phyloP scores from a whole-genome alignment of 23 tunicate species.

The Oikopleura dioica region DNA sequence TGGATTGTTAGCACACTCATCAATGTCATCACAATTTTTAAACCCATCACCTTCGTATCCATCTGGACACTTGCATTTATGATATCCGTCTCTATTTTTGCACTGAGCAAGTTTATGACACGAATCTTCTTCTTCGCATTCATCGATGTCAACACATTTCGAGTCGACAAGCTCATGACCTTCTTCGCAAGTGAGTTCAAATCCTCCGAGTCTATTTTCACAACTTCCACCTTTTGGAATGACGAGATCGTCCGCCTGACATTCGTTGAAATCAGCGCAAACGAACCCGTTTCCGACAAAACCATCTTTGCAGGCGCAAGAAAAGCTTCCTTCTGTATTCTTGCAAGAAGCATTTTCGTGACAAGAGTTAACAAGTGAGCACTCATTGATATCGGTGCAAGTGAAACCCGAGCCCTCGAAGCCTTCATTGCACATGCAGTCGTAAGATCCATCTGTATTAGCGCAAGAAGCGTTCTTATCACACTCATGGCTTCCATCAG shows the following conservation, averaged over 20 bases:
- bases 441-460: background rate
- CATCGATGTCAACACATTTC: slow-evolving; percentile 15
- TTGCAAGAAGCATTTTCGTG: slow-evolving; percentile 26
- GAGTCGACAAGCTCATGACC: background rate
- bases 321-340: slow-evolving; percentile 29
- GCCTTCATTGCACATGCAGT: background rate
- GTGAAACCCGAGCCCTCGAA: background rate
- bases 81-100: slow-evolving; percentile 4
- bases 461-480: background rate
- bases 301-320: slow-evolving; percentile 31
- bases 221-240: background rate
- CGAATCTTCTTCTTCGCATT: background rate
- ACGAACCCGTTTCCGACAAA: background rate
- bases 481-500: slow-evolving; percentile 1
- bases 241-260: background rate
- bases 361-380: slow-evolving; percentile 16
- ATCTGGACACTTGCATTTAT: slow-evolving; percentile 10
- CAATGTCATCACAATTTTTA: background rate
- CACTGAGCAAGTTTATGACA: slow-evolving; percentile 13
- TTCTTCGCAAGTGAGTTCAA: background rate
- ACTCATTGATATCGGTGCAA: slow-evolving; percentile 44
- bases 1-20: background rate
- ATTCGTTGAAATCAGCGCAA: slow-evolving; percentile 5
- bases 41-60: slow-evolving; percentile 16
- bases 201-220: background rate